These are phyloP conservation scores for Bradypodion ventrale DNA, from an alignment of 2,797 vertebrate genomes.

Conservation along the genomic window DNA sequence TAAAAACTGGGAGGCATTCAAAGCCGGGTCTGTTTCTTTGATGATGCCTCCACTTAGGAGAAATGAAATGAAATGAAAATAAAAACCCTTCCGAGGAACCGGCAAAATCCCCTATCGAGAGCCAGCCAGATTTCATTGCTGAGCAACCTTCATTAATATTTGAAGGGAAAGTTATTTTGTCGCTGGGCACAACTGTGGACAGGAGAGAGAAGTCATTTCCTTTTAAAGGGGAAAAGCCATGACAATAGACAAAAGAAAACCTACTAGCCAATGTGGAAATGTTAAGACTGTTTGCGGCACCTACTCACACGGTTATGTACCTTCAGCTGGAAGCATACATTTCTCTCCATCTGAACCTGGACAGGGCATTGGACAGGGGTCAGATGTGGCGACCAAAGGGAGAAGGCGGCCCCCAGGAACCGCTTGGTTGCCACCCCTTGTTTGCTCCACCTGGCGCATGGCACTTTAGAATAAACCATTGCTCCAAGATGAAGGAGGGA, in stretches of 20 bases:
- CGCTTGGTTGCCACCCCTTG: too few relatives aligned
- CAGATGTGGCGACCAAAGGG: too few relatives aligned
- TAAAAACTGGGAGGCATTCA: neutral
- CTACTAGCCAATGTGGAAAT: neutral
- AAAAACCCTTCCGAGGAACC: constrained; percentile 7
- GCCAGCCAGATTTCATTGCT: constrained; percentile 29
- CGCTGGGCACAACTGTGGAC: neutral
- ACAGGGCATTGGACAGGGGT: too few relatives aligned
- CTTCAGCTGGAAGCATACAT: too few relatives aligned
- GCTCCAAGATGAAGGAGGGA: too few relatives aligned
- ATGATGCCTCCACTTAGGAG: neutral
- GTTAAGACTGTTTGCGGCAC: neutral
- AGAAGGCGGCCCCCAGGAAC: too few relatives aligned
- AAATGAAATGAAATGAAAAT: neutral
- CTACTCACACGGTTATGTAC: neutral
- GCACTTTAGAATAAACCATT: too few relatives aligned
- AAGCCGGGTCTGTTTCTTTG: constrained; percentile 15
- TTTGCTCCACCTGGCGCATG: too few relatives aligned
- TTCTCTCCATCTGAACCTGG: too few relatives aligned
- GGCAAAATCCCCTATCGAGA: constrained; percentile 1
- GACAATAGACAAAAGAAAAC: neutral
- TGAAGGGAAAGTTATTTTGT: neutral
- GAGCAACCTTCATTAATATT: constrained; percentile 25
- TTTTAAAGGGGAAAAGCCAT: neutral
- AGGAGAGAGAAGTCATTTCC: neutral